Evolutionary conservation across 2,797 vertebrate species (phyloP).

Genomic region (Danio aesculapii): DNA sequence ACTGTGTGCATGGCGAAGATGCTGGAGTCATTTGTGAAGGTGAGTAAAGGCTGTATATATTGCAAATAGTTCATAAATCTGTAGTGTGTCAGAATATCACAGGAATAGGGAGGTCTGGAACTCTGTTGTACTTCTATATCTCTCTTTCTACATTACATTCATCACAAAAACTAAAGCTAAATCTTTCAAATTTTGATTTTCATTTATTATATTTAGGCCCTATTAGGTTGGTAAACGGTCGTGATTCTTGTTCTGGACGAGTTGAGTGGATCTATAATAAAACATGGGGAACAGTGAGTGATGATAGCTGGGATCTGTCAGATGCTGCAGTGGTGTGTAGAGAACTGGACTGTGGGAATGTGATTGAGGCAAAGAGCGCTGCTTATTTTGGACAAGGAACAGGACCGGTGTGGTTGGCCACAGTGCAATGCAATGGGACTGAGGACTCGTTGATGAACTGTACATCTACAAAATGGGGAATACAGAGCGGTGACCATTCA

Average conservation of each 20-base stretch:
- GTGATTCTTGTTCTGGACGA: constrained; percentile 12
- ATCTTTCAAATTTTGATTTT: not conserved
- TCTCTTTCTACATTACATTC: no score
- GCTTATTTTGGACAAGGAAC: constrained; percentile 28
- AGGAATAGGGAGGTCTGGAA: no score
- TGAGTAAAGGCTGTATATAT: not conserved
- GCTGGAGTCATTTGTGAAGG: constrained; percentile 34
- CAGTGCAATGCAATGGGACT: constrained; percentile 2
- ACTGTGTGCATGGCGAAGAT: not conserved
- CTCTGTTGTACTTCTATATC: no score
- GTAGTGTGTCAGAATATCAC: no score
- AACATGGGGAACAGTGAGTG: constrained; percentile 42
- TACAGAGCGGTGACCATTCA: not conserved
- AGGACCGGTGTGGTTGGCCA: constrained; percentile 15
- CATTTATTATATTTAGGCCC: not conserved
- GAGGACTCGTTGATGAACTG: constrained; percentile 39
- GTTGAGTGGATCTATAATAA: constrained; percentile 30
- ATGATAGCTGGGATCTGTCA: constrained; percentile 62
- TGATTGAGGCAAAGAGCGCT: constrained; percentile 47
- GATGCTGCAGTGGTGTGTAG: constrained; percentile 50
- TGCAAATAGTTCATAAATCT: no score
- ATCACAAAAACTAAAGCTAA: not conserved
- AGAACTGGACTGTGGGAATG: constrained; percentile 65
- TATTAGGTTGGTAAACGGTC: constrained; percentile 29
- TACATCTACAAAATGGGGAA: constrained; percentile 24